Evolutionary conservation across 2,797 vertebrate genomes (phyloP).

Genomic region (Poeciliopsis presidionis): DNA sequence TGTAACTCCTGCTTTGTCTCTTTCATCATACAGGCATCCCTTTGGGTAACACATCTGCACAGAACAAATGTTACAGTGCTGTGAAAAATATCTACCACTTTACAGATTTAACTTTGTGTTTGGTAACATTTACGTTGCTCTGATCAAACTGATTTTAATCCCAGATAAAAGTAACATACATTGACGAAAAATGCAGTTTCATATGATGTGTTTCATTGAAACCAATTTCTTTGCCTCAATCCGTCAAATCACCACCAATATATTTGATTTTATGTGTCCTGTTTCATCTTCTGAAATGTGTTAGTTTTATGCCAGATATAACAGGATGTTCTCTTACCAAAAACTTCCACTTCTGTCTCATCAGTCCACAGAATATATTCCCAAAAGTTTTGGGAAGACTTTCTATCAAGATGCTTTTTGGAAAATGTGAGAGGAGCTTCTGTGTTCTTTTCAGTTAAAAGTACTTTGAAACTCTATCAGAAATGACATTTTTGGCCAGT

Average conservation of each 20-base stretch:
- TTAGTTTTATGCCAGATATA: not conserved
- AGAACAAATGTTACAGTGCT: not conserved
- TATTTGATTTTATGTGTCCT: not conserved
- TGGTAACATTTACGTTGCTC: not conserved
- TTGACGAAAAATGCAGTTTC: too few species aligned
- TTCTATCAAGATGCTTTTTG: not conserved
- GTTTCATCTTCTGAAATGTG: not conserved
- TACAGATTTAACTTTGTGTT: not conserved
- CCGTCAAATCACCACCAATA: not conserved
- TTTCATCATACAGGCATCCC: slow-evolving; percentile 48
- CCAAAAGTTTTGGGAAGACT: not conserved
- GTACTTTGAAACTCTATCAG: too few species aligned
- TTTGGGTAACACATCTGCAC: slow-evolving; percentile 25
- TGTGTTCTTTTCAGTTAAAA: not conserved
- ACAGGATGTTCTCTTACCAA: not conserved
- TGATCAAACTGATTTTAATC: not conserved
- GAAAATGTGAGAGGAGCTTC: not conserved
- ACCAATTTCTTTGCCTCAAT: not conserved
- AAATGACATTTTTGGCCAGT: too few species aligned
- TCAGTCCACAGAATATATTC: not conserved
- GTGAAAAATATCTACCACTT: not conserved
- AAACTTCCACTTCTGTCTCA: not conserved
- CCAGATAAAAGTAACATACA: not conserved
- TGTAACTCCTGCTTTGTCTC: slow-evolving; percentile 26
- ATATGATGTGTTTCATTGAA: not conserved